These are phyloP conservation scores for Diarsia brunnea DNA, from an alignment of 2,888 invertebrate genomes.

Conservation along the genomic window DNA sequence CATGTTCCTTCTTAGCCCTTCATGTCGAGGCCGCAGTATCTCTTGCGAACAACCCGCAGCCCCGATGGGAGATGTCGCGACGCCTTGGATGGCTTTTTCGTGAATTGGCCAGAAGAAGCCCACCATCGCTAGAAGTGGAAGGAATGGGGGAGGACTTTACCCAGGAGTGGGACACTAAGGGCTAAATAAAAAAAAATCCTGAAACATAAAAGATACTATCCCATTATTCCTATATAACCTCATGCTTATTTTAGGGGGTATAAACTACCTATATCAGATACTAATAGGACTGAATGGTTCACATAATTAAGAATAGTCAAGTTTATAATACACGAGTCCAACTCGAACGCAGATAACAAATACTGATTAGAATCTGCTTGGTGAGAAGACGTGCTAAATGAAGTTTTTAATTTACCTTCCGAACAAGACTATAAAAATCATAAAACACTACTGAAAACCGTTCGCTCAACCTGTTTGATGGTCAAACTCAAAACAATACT, in stretches of 20 bases:
- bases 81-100: too few species aligned
- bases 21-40: too few species aligned
- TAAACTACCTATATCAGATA: not conserved
- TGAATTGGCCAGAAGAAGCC: too few species aligned
- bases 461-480: conserved; percentile 36
- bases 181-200: too few species aligned
- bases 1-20: too few species aligned
- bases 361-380: not conserved
- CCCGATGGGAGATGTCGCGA: too few species aligned
- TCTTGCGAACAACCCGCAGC: too few species aligned
- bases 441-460: conserved; percentile 31
- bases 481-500: conserved; percentile 33
- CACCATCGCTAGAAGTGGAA: too few species aligned
- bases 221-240: not conserved
- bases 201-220: not conserved
- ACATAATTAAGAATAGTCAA: not conserved
- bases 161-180: not conserved
- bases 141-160: too few species aligned
- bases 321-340: not conserved
- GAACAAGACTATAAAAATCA: conserved; percentile 4
- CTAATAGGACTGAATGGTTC: not conserved
- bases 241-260: not conserved
- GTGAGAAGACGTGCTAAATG: not conserved
- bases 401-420: conserved; percentile 5
- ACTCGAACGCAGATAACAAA: not conserved